phyloP scores from a whole-genome alignment of 2,797 vertebrate genomes.

The Anguilla anguilla region DNA sequence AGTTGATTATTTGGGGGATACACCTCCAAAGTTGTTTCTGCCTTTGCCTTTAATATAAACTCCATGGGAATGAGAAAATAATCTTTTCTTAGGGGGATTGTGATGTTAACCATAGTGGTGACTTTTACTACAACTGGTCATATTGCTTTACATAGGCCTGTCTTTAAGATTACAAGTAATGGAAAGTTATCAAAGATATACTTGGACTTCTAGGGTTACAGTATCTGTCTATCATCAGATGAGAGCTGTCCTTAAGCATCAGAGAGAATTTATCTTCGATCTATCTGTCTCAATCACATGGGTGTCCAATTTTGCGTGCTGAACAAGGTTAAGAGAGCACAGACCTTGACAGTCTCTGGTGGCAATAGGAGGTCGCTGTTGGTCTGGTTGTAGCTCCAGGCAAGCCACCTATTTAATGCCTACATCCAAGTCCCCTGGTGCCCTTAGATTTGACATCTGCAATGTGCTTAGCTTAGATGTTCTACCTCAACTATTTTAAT shows the following conservation, averaged over 20 bases:
- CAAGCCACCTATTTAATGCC: background rate
- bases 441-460: constrained; percentile 4
- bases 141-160: background rate
- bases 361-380: background rate
- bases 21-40: background rate
- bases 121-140: background rate
- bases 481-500: background rate
- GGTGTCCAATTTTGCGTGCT: background rate
- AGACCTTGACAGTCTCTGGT: background rate
- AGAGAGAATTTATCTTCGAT: constrained; percentile 10
- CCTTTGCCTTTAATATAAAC: background rate
- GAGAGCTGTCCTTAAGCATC: background rate
- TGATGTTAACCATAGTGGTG: background rate
- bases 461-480: background rate
- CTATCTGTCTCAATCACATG: background rate
- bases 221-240: background rate
- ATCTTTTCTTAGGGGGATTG: background rate
- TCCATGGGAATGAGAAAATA: background rate
- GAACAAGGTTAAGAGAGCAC: background rate
- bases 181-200: background rate
- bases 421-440: background rate
- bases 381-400: background rate
- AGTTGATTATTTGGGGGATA: background rate
- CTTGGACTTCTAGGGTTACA: background rate
- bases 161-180: background rate